Evolutionary conservation across 2,888 invertebrate species (phyloP), one percentile per base, ranked within the genome.

Genomic region (Unio pictorum): DNA sequence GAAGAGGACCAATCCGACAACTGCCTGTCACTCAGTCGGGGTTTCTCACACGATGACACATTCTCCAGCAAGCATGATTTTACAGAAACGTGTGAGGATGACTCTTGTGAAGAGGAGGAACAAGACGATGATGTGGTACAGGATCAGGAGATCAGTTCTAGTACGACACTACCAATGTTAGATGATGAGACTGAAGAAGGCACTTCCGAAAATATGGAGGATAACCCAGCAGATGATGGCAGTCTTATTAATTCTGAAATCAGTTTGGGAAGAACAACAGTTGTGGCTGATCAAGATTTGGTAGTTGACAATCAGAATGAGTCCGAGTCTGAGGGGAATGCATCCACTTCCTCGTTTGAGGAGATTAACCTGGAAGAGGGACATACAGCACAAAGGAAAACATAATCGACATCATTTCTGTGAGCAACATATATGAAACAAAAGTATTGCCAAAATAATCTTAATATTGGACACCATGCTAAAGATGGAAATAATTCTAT

Each of bases 331-430:
- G 78, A 77, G 68, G 79, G 73, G n/a, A 75, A 78, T 68, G 80
- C 78, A 55, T 79, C 80, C 6, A 71, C 76, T 4, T 81, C 82
- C 1, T 82, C 82, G 0, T 82, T 82, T 74, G 82, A 82, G 66
- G 82, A 81, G 64, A 78, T 81, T 55, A 63, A 67, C 17, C 66
- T 70, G 66, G 72, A 73, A 20, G 45, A 45, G 18, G 62, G 15
- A 45, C 8, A 45, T 45, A 15, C 45, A 2, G 45, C 11, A 45
- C 45, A 45, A 11, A 45, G 45, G 45, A 45, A 45, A 45, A 15
- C 45, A 45, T 45, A 45, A 45, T 45, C 11, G 45, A 45, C 15
- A 15, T 15, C 45, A 45, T 45, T 45, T 45, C 45, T 11, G 45
- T 45, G 45, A 45, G 15, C 15, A 45, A 15, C 3, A 15, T 45